phyloP scores from a whole-genome alignment of 2,797 vertebrate species.

The Aselliscus stoliczkanus region DNA sequence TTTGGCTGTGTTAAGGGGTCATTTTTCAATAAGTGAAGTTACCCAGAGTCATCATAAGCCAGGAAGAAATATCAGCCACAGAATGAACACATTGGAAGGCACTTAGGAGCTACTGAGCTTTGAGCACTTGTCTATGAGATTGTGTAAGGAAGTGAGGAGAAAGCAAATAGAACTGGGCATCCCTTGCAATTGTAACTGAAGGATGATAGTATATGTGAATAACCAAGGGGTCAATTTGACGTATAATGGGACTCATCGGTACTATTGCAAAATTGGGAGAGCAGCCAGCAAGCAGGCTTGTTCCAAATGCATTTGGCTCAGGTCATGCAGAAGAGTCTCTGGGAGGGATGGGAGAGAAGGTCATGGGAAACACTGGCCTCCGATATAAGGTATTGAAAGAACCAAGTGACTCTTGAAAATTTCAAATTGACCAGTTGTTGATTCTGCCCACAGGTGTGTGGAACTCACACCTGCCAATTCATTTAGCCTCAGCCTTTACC shows the following conservation, averaged over 20 bases:
- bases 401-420: background rate
- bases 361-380: background rate
- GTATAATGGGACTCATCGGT: background rate
- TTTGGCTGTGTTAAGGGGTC: background rate
- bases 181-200: background rate
- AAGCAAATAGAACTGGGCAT: background rate
- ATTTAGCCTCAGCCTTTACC: background rate
- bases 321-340: background rate
- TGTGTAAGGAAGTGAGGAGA: background rate
- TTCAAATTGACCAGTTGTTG: background rate
- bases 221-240: background rate
- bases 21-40: background rate
- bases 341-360: background rate
- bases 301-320: background rate
- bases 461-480: background rate
- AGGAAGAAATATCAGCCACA: background rate
- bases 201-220: background rate
- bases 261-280: background rate
- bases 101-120: background rate
- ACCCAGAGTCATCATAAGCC: background rate
- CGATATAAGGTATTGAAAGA: background rate
- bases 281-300: background rate
- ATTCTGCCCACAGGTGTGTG: background rate
- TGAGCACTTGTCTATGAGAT: background rate
- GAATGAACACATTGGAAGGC: background rate